Percentiles rank a stretch among this genome's conserved stretches.
These are phyloP conservation scores for Enteromius mattozi DNA, from an alignment of 2,797 vertebrate species.

Conservation along the genomic window DNA sequence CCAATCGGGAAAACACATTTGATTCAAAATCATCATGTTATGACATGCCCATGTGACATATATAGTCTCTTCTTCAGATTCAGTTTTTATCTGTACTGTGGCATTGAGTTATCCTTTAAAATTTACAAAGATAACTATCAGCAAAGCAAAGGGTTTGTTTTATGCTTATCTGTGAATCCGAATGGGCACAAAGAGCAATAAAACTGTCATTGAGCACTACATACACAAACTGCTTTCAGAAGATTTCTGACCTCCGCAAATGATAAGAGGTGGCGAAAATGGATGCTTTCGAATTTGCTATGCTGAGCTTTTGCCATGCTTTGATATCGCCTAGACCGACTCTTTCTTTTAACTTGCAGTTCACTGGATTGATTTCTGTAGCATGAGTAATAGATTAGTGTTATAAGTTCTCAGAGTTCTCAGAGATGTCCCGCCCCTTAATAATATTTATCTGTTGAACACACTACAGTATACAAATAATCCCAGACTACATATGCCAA, in stretches of 20 bases:
- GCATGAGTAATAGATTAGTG: not conserved
- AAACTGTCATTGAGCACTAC: constrained; percentile 19
- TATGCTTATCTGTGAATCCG: constrained; percentile 19
- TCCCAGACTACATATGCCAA: not conserved
- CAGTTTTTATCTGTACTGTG: not conserved
- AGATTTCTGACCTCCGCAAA: constrained; percentile 43
- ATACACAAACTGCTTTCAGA: not conserved
- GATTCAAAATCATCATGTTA: not conserved
- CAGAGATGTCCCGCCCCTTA: too few relatives aligned
- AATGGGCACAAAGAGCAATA: constrained; percentile 37
- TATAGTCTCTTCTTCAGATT: not conserved
- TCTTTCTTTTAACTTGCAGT: constrained; percentile 16
- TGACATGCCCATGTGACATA: not conserved
- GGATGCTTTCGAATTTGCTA: constrained; percentile 1
- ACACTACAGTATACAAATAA: too few relatives aligned
- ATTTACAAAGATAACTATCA: constrained; percentile 25
- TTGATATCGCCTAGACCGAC: constrained; percentile 16
- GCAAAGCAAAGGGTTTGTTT: constrained; percentile 27
- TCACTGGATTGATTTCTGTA: not conserved
- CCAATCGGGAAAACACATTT: not conserved
- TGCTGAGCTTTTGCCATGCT: not conserved
- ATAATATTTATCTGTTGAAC: too few relatives aligned
- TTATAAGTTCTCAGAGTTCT: not conserved
- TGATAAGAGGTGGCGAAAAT: constrained; percentile 3
- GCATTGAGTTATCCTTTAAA: constrained; percentile 17